These are phyloP conservation scores for Holothuria scabra DNA, from an alignment of 53 echinoderm and acorn worm genomes.

Conservation along the genomic window DNA sequence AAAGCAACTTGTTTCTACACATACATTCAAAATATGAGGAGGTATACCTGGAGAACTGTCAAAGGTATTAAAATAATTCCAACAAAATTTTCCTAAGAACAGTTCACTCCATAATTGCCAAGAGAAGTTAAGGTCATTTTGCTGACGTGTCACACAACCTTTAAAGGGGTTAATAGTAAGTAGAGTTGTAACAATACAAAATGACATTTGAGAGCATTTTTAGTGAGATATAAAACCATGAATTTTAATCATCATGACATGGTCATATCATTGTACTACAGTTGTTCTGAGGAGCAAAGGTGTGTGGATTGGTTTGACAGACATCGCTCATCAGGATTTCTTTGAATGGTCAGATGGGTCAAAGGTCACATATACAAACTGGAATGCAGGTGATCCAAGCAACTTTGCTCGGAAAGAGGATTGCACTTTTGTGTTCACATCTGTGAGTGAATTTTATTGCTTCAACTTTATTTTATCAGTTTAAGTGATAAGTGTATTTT, in stretches of 20 bases:
- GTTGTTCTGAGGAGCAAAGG: slow-evolving; percentile 60
- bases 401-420: slow-evolving; percentile 74
- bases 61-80: too few species aligned
- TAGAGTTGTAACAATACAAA: too few species aligned
- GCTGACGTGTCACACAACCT: too few species aligned
- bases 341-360: slow-evolving; percentile 94
- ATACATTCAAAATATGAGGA: too few species aligned
- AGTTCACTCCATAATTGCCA: too few species aligned
- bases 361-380: slow-evolving; percentile 79
- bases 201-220: too few species aligned
- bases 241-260: background rate
- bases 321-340: slow-evolving; percentile 59
- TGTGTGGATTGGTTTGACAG: slow-evolving; percentile 70
- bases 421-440: slow-evolving; percentile 66
- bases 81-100: too few species aligned
- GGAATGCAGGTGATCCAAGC: slow-evolving; percentile 88
- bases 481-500: too few species aligned
- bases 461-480: background rate
- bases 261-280: background rate
- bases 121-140: too few species aligned
- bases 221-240: background rate
- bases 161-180: too few species aligned
- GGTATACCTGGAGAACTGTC: too few species aligned
- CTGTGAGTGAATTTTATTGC: slow-evolving; percentile 25
- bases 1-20: too few species aligned